Percentiles rank a stretch among this genome's conserved stretches.
These are phyloP conservation scores for Sciurus niger DNA, from an alignment of 2,113 vertebrate genomes.

Conservation along the genomic window DNA sequence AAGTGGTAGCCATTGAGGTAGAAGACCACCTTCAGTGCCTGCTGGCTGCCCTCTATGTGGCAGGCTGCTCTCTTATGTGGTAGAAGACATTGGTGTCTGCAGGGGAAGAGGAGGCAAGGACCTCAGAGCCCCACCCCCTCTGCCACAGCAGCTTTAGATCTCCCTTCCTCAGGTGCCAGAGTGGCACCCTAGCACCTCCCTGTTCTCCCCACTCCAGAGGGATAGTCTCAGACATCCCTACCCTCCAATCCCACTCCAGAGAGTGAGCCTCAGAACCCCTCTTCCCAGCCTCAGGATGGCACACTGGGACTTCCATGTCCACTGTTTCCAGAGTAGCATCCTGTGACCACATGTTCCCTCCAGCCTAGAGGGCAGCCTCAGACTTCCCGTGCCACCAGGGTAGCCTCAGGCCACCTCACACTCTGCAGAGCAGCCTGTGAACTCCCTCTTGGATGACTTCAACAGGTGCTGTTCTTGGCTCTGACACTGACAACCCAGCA, in stretches of 20 bases:
- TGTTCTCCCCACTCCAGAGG: background rate
- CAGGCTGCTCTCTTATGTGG: too few relatives aligned
- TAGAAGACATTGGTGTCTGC: constrained; percentile 95
- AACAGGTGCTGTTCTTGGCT: background rate
- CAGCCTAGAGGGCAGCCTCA: background rate
- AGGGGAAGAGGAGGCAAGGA: background rate
- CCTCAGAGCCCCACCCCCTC: background rate
- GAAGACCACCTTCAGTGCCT: constrained; percentile 95
- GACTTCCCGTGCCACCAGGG: too few relatives aligned
- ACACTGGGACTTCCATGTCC: too few relatives aligned
- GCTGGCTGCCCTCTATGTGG: constrained; percentile 98
- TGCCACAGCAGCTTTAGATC: background rate
- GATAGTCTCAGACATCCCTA: background rate
- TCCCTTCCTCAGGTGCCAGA: background rate
- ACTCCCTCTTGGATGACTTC: background rate
- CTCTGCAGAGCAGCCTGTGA: too few relatives aligned
- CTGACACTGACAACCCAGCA: background rate
- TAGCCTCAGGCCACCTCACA: background rate
- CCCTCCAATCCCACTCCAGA: background rate
- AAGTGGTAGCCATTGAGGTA: constrained; percentile 97
- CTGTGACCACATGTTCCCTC: too few relatives aligned
- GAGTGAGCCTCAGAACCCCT: background rate
- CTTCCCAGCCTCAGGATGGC: background rate
- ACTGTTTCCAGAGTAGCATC: too few relatives aligned
- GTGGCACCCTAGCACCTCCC: background rate